Evolutionary conservation across 2,113 vertebrate species (phyloP).

Genomic region (Melanotaenia duboulayi): DNA sequence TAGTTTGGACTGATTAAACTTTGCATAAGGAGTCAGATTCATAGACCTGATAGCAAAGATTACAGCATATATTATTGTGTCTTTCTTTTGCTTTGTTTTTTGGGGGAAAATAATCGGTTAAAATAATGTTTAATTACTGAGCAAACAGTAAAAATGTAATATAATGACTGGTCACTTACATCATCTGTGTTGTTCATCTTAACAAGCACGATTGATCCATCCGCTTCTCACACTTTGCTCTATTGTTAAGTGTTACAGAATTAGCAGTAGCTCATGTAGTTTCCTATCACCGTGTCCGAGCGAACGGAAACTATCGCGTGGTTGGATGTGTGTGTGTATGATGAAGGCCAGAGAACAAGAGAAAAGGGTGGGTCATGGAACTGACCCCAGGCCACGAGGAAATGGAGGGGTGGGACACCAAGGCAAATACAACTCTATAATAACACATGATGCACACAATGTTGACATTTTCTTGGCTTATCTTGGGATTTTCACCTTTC

Average conservation of each 20-base stretch:
- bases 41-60: background rate
- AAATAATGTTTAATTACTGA: too few species aligned
- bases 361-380: conserved; percentile 43
- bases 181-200: background rate
- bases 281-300: conserved; percentile 13
- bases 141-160: background rate
- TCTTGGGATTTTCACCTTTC: background rate
- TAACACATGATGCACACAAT: background rate
- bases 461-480: conserved; percentile 10
- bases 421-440: conserved; percentile 6
- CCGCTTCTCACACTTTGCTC: background rate
- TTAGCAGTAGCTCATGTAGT: conserved; percentile 3
- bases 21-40: background rate
- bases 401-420: conserved; percentile 24
- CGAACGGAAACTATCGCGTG: conserved; percentile 43
- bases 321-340: conserved; percentile 27
- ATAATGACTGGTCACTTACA: background rate
- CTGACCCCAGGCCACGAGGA: conserved; percentile 45
- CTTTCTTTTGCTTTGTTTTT: background rate
- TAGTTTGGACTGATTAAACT: background rate
- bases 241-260: background rate
- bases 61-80: background rate
- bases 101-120: background rate
- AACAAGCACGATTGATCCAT: background rate
- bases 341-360: conserved; percentile 41